These are phyloP conservation scores for Saccopteryx leptura DNA, from an alignment of 2,113 vertebrate species.

Conservation along the genomic window DNA sequence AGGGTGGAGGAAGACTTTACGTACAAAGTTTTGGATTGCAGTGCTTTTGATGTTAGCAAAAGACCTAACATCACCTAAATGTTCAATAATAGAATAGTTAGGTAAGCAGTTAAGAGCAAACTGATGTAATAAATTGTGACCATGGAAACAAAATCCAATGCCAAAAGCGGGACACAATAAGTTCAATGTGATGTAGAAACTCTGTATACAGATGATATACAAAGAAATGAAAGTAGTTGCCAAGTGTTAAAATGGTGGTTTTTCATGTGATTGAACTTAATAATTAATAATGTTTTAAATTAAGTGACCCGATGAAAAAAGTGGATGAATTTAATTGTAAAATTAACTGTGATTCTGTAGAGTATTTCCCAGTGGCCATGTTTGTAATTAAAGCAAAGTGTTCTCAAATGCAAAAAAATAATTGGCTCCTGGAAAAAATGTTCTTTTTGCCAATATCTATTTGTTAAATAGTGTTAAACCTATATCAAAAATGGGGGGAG, in stretches of 20 bases:
- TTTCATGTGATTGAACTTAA: conserved; percentile 26
- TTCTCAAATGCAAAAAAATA: conserved; percentile 40
- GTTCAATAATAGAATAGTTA: conserved; percentile 37
- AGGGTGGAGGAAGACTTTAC: neutral
- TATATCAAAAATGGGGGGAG: neutral
- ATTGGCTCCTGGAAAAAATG: conserved; percentile 36
- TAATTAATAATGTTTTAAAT: neutral
- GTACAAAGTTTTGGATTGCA: neutral
- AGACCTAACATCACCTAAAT: neutral
- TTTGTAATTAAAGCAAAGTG: conserved; percentile 49
- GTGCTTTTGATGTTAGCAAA: conserved; percentile 46
- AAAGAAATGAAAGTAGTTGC: conserved; percentile 47
- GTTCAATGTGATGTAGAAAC: neutral
- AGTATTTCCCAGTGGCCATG: neutral
- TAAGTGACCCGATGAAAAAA: neutral
- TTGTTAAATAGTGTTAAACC: conserved; percentile 47
- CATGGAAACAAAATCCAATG: conserved; percentile 30
- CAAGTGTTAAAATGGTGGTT: neutral
- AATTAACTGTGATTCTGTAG: conserved; percentile 52
- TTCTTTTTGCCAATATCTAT: neutral
- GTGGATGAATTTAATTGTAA: conserved; percentile 46
- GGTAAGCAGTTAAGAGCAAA: neutral
- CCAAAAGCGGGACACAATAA: neutral
- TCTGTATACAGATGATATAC: neutral
- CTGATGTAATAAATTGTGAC: neutral